These are phyloP conservation scores for Branchipolynoe longqiensis DNA, from an alignment of 2,888 invertebrate species.

Conservation along the genomic window DNA sequence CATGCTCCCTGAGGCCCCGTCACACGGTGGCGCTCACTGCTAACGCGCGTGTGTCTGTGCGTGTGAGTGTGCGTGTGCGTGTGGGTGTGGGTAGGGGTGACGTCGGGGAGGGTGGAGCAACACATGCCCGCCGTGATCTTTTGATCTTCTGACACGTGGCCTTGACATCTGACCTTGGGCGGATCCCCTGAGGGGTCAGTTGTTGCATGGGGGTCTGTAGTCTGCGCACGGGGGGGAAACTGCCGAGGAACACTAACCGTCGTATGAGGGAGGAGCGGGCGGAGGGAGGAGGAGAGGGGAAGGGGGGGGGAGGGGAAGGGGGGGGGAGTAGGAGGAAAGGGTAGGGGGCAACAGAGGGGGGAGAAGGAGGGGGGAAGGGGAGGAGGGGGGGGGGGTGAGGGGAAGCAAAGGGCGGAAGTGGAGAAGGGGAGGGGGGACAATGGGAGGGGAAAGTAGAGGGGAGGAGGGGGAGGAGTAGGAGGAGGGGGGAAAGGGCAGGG, in stretches of 20 bases:
- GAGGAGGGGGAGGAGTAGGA: no score
- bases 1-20: constrained; percentile 14
- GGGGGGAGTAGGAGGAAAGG: not conserved
- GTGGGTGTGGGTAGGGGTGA: no score
- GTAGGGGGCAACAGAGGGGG: not conserved
- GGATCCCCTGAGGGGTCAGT: constrained; percentile 12
- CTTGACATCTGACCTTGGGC: constrained; percentile 18
- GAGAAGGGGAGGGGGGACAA: no score
- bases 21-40: no score
- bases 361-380: not conserved
- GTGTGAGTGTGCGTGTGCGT: no score
- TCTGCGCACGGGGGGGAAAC: no score
- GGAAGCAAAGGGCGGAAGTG: not conserved
- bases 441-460: no score
- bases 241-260: not conserved
- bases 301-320: not conserved
- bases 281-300: not conserved
- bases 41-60: no score
- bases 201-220: no score
- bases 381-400: no score
- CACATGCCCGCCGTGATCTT: not conserved
- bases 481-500: not conserved
- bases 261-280: not conserved
- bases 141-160: constrained; percentile 43
- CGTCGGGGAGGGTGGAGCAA: no score